Conservation (phyloP, 2,888 invertebrate species). For the Pyrrhia umbra region DNA sequence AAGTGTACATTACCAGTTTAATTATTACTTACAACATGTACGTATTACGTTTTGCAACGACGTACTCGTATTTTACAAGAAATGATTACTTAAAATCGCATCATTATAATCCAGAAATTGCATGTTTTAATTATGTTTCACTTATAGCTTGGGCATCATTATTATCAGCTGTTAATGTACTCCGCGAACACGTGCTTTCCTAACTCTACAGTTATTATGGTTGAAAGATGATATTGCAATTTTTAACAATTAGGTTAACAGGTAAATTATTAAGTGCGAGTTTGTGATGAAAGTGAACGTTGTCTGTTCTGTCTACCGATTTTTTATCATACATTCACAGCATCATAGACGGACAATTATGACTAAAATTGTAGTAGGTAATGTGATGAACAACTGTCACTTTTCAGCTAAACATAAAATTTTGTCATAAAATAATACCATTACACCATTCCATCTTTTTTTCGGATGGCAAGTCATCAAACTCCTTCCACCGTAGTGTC, state of each 20-base stretch:
- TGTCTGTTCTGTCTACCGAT: background rate
- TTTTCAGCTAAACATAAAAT: too few relatives aligned
- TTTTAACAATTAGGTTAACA: background rate
- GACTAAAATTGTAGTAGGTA: background rate
- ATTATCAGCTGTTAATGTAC: conserved; percentile 22
- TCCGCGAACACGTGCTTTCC: conserved; percentile 13
- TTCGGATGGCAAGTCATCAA: too few relatives aligned
- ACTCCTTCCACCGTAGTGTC: too few relatives aligned
- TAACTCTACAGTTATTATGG: conserved; percentile 22
- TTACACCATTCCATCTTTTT: too few relatives aligned
- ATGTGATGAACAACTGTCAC: too few relatives aligned
- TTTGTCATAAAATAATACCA: too few relatives aligned
- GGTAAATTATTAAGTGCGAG: background rate
- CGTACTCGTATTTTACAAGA: conserved; percentile 34
- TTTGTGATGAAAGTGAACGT: background rate
- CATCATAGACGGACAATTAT: background rate
- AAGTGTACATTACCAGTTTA: conserved; percentile 9
- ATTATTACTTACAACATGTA: conserved; percentile 39
- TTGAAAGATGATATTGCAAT: conserved; percentile 14
- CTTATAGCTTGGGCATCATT: conserved; percentile 32
- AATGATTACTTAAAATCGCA: conserved; percentile 43
- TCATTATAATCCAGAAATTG: conserved; percentile 28
- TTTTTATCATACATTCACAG: background rate
- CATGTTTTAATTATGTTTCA: conserved; percentile 40
- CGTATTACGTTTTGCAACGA: conserved; percentile 33